Percentiles rank a stretch among this genome's conserved stretches.
phyloP scores from a whole-genome alignment of 2,888 invertebrate species.

The Apamea crenata region DNA sequence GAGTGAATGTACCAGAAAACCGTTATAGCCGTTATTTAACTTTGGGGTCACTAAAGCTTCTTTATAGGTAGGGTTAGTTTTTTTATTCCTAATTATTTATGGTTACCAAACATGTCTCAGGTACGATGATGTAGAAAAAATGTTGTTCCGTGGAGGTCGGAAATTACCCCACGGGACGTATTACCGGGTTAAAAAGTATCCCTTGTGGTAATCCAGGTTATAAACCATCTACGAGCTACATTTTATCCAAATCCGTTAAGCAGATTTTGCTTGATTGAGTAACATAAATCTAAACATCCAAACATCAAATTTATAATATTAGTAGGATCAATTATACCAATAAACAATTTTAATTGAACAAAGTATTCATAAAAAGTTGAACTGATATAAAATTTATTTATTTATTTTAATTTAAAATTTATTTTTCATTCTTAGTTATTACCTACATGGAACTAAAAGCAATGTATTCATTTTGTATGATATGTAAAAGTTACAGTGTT shows the following conservation, averaged over 20 bases:
- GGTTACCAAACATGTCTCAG: neutral
- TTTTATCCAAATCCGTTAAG: neutral
- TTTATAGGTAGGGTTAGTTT: neutral
- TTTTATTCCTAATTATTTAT: neutral
- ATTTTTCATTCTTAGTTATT: neutral
- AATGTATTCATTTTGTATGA: neutral
- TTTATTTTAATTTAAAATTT: too few relatives aligned
- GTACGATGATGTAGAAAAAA: neutral
- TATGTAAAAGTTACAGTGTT: neutral
- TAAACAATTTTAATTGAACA: neutral
- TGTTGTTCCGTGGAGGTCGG: neutral
- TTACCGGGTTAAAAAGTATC: neutral
- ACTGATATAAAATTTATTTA: neutral
- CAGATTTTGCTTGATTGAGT: neutral
- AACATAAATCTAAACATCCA: neutral
- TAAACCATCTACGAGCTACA: neutral
- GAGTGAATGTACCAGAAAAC: neutral
- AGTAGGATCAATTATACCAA: neutral
- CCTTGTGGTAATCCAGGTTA: neutral
- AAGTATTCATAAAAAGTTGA: neutral
- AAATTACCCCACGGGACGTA: neutral
- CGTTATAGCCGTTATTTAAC: neutral
- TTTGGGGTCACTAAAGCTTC: neutral
- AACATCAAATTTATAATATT: neutral
- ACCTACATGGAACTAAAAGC: neutral